Evolutionary conservation across 1,140 invertebrate species (phyloP), one percentile per base, ranked within the genome.

Genomic region (Drosophila subobscura): DNA sequence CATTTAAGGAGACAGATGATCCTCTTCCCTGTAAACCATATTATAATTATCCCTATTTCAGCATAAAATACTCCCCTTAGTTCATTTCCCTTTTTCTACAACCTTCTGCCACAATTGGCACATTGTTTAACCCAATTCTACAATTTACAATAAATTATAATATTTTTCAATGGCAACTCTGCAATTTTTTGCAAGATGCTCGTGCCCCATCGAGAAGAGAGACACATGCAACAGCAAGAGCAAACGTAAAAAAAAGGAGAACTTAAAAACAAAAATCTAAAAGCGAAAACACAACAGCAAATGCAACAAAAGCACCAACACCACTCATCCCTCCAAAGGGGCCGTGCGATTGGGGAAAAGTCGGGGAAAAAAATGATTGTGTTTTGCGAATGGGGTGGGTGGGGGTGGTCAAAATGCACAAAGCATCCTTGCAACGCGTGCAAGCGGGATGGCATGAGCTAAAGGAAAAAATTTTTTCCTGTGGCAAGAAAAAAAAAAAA

Each of bases 131-230:
- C 61, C 58, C 63, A 81, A 73, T 77, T 66, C 25, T 64, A 47
- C 47, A 74, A 81, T 68, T 81, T 71, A 64, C 64, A 71, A 78
- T 78, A 68, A 78, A 81, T 77, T 75, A 57, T 47, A 78, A 57
- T 47, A 78, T 61, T 72, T 75, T 86, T 88, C 75, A 83, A 81
- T 86, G 78, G 78, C 78, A 86, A 88, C 83, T 78, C 83, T 83
- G 66, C 55, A 47, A 60, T 63, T 72, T 68, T 68, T 77, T 78
- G 33, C 33, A 37, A 37, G 33, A 37, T 37, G 10, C 33, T 37
- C 33, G 10, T 37, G 33, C 33, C 33, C 33, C 33, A 37, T 37
- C 33, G 33, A 4, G 7, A 37, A 12, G 3, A 12, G 33, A 37
- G 10, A 37, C 33, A 12, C 33, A 49, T 20, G 29, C 42, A 44